Percentiles rank a stretch among this genome's conserved stretches.
Evolutionary conservation across 2,888 invertebrate genomes (phyloP).

Genomic region (Ectobius pallidus): DNA sequence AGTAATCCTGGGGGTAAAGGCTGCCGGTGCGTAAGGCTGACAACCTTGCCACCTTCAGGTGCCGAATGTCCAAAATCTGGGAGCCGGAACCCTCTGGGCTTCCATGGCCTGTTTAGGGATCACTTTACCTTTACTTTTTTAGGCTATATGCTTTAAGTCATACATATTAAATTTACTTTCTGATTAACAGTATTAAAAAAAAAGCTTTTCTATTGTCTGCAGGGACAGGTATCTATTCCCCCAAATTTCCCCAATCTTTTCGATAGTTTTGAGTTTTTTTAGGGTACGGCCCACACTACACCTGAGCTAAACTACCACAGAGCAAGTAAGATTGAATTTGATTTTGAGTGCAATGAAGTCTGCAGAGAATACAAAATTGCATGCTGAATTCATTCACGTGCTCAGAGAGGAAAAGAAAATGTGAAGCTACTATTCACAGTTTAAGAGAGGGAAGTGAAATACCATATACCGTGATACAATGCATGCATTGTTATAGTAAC

Average conservation of each 20-base stretch:
- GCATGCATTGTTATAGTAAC: background rate
- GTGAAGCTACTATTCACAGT: background rate
- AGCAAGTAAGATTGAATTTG: background rate
- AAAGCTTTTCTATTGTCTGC: conserved; percentile 3
- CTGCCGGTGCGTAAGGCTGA: too few species aligned
- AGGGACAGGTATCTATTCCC: background rate
- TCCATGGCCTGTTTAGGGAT: too few species aligned
- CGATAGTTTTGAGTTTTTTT: background rate
- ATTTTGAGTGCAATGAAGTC: background rate
- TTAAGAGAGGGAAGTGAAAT: background rate
- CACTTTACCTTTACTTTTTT: too few species aligned
- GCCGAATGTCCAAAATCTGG: too few species aligned
- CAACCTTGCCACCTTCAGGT: too few species aligned
- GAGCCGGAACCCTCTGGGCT: too few species aligned
- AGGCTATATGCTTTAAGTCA: conserved; percentile 7
- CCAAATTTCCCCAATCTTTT: background rate
- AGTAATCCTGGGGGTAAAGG: too few species aligned
- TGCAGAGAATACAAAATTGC: background rate
- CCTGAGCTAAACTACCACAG: too few species aligned
- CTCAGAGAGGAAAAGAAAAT: background rate
- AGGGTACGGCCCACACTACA: background rate
- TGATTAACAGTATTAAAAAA: background rate
- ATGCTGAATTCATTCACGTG: background rate
- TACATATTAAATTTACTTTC: background rate
- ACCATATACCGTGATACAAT: background rate